Conservation (phyloP, 2,113 vertebrate genomes). For the Malurus melanocephalus region DNA sequence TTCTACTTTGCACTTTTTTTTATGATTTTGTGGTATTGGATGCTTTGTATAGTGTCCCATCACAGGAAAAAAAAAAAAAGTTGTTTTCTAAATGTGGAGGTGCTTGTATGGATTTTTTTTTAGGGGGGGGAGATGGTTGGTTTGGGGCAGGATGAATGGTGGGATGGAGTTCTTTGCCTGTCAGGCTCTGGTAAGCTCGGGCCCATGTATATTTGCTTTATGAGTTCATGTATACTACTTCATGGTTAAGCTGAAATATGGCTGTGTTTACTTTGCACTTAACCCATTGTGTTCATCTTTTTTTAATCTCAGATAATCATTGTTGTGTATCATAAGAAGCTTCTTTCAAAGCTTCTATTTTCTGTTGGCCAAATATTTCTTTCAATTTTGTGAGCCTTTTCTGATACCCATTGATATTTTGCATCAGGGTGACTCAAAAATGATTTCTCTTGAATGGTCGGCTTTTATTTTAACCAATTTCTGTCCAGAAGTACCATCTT, state of each 20-base stretch:
- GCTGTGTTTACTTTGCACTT: neutral
- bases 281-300: neutral
- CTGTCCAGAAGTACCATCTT: neutral
- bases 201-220: neutral
- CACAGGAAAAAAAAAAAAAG: neutral
- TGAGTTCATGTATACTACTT: neutral
- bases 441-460: neutral
- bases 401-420: neutral
- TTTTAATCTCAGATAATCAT: neutral
- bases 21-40: neutral
- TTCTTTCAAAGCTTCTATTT: neutral
- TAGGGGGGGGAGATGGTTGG: rapidly evolving
- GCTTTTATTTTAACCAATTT: neutral
- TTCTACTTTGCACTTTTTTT: neutral
- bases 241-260: neutral
- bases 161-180: neutral
- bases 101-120: neutral
- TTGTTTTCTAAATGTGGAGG: neutral
- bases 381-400: neutral
- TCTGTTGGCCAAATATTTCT: neutral
- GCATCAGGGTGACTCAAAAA: neutral
- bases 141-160: neutral
- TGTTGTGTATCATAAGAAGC: neutral
- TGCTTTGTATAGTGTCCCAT: neutral
- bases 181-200: neutral